Conservation (phyloP, 2,888 invertebrate species). For the Perdita meconis region DNA sequence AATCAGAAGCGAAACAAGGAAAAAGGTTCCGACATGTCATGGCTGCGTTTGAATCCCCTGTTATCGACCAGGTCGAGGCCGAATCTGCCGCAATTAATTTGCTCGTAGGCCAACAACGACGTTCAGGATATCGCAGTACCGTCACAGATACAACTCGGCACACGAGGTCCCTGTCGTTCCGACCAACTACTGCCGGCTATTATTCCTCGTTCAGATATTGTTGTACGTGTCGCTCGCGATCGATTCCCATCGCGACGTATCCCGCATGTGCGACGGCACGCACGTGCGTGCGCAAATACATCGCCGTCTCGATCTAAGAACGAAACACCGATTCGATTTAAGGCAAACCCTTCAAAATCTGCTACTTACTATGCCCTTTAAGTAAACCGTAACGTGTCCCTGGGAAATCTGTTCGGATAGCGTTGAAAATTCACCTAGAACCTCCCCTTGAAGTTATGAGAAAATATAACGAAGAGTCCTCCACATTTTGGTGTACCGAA, state of each 20-base stretch:
- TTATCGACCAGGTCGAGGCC: background rate
- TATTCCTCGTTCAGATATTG: conserved; percentile 28
- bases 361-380: too few relatives aligned
- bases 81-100: background rate
- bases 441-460: too few relatives aligned
- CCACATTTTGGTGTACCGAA: too few relatives aligned
- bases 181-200: conserved; percentile 29
- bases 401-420: too few relatives aligned
- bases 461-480: too few relatives aligned
- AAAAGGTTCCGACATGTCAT: background rate
- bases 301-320: too few relatives aligned
- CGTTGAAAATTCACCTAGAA: too few relatives aligned
- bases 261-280: conserved; percentile 54
- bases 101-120: background rate
- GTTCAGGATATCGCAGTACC: background rate
- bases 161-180: background rate
- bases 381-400: too few relatives aligned
- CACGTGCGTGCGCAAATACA: conserved; percentile 55
- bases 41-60: background rate
- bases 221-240: conserved; percentile 30
- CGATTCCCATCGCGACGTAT: conserved; percentile 44
- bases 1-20: background rate
- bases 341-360: too few relatives aligned
- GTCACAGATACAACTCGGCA: background rate
- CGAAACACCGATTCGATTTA: background rate